Percentiles rank a stretch among this genome's conserved stretches.
Conservation (phyloP, 2,113 vertebrate genomes). For the Camelus bactrianus region DNA sequence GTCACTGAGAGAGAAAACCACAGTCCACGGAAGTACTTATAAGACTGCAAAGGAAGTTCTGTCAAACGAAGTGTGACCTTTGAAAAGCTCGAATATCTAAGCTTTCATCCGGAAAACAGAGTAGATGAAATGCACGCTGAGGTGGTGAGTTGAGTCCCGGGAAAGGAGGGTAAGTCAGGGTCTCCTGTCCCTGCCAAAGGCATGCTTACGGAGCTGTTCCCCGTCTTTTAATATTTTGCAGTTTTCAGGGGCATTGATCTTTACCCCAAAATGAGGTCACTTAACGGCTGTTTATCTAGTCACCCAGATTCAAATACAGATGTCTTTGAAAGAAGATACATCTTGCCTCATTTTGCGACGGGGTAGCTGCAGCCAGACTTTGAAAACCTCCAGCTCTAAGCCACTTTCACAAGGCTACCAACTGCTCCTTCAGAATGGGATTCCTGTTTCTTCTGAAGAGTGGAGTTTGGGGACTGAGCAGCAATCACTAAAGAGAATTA, state of each 20-base stretch:
- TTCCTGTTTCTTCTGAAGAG: background rate
- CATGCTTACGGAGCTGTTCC: background rate
- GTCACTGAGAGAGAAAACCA: background rate
- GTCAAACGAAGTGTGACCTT: background rate
- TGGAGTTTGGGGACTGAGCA: background rate
- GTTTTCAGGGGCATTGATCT: background rate
- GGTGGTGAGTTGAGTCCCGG: background rate
- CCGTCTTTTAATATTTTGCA: conserved; percentile 5
- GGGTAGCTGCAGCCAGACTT: background rate
- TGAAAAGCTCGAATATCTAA: background rate
- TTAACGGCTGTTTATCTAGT: background rate
- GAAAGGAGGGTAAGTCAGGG: background rate
- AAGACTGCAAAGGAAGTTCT: background rate
- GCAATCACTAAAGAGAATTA: background rate
- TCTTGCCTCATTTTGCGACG: background rate
- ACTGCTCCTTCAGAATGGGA: background rate
- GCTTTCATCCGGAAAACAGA: background rate
- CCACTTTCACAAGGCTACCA: background rate
- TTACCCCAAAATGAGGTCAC: background rate
- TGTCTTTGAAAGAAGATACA: background rate
- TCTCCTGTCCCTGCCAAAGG: background rate
- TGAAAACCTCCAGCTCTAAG: background rate
- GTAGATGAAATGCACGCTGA: background rate
- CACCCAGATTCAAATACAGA: background rate
- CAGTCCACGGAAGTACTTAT: background rate